Percentiles rank a stretch among this genome's conserved stretches.
Conservation (phyloP, 2,888 invertebrate genomes). For the Andrena camellia region DNA sequence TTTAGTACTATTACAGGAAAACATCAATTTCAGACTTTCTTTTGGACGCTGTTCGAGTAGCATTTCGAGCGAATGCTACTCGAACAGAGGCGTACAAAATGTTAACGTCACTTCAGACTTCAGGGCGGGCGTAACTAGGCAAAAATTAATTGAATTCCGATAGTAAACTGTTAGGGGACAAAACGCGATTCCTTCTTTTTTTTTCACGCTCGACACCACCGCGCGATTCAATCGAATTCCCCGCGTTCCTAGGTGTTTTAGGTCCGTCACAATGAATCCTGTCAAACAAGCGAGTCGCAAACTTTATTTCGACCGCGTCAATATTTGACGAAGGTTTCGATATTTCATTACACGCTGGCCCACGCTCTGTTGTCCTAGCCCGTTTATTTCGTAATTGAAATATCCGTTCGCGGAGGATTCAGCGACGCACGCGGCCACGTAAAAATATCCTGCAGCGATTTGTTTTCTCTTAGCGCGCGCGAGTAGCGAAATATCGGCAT, state of each 20-base stretch:
- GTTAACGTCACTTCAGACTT: background rate
- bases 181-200: slow-evolving; percentile 12
- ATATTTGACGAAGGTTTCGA: slow-evolving; percentile 62
- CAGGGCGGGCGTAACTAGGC: background rate
- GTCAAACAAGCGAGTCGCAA: slow-evolving; percentile 53
- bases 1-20: no score
- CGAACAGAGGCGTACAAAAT: background rate
- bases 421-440: background rate
- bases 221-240: slow-evolving; percentile 20
- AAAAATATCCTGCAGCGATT: slow-evolving; percentile 23
- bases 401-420: slow-evolving; percentile 8
- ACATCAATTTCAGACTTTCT: no score
- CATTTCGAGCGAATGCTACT: background rate
- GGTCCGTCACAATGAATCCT: slow-evolving; percentile 47
- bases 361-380: background rate
- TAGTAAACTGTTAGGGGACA: slow-evolving; percentile 12
- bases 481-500: background rate
- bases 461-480: slow-evolving; percentile 14
- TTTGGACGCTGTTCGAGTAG: no score
- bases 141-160: slow-evolving; percentile 27
- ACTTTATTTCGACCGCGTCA: slow-evolving; percentile 58
- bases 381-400: slow-evolving; percentile 45
- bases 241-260: slow-evolving; percentile 17
- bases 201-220: slow-evolving; percentile 2
- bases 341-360: slow-evolving; percentile 55